Evolutionary conservation across 2,797 vertebrate species (phyloP), one percentile per base, ranked within the genome.

Genomic region (Microctenopoma lineatum): DNA sequence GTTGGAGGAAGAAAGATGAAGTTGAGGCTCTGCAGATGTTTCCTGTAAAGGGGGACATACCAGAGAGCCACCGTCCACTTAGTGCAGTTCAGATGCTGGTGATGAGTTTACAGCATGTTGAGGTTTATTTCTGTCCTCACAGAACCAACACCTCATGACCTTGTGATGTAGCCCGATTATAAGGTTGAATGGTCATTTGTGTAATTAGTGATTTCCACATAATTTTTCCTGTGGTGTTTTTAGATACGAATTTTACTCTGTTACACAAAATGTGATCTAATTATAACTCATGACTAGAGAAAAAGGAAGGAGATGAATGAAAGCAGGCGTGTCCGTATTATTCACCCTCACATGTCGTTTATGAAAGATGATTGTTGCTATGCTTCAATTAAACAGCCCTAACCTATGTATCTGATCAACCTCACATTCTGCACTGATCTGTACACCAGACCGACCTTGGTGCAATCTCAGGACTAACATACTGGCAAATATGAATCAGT

Each of bases 11-110:
- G 66, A 54, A 39, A 59, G 56, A 47, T 75, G 57, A 71, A 74
- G 42, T 53, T 25, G 54, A 80, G 70, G 62, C 6, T 36, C 12
- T 4, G 62, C 86, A 86, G 87, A 74, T 89, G 90, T 34, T 87
- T 91, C 87, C 90, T 86, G 59, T 25, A 48, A 27, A 29, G 26
- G 61, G 44, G 4, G 18, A 15, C 2, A 53, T 39, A 59, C 51
- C 48, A 70, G 73, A 45, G 61, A 70, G 45, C 0, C 4, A 3
- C 2, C 15, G 0, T 29, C 59, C 58, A 50, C 57, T 51, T 45
- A 8, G 16, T 42, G 45, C 10, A 4, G 12, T 38, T 58, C 15
- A 38, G 56, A 51, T 0, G 0, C 45, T 48, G 44, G 1, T 51
- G 36, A 53, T 51, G 53, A 58, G n/a, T 57, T 54, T 13, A 29